Evolutionary conservation across 2,888 invertebrate species (phyloP).

Genomic region (Platerodrilus igneus): DNA sequence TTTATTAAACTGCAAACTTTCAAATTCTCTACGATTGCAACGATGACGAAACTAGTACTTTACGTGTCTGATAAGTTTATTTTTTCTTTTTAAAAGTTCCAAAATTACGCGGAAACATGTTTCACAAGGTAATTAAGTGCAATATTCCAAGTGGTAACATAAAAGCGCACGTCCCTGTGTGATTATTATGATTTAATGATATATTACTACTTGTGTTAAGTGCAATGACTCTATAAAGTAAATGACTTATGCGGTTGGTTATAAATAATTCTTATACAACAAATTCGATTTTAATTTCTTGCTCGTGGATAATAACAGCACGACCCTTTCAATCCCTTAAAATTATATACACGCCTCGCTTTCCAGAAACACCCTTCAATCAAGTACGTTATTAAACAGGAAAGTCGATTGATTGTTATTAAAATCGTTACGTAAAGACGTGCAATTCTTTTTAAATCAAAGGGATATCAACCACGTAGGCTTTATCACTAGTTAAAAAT

Average conservation of each 20-base stretch:
- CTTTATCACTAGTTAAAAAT: no score
- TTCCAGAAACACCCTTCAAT: no score
- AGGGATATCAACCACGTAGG: no score
- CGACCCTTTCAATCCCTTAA: no score
- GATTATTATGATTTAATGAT: conserved; percentile 23
- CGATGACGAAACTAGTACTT: conserved; percentile 11
- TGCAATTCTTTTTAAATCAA: no score
- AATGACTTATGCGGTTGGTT: conserved; percentile 32
- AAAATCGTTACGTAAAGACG: no score
- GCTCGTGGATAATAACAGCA: no score
- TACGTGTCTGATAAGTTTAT: conserved; percentile 19
- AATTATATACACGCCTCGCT: no score
- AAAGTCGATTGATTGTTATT: no score
- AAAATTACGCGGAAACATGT: conserved; percentile 41
- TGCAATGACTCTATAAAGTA: conserved; percentile 33
- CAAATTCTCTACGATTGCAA: conserved; percentile 16
- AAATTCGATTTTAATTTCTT: no score
- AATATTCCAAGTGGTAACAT: conserved; percentile 22
- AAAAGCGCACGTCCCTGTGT: conserved; percentile 19
- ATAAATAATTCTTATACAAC: no score
- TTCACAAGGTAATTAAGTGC: conserved; percentile 22
- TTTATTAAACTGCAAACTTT: conserved; percentile 18
- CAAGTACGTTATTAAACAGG: no score
- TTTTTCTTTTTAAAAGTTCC: conserved; percentile 45
- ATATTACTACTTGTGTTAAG: conserved; percentile 26